Conservation (phyloP, 2,888 invertebrate genomes). For the Acheta domesticus region DNA sequence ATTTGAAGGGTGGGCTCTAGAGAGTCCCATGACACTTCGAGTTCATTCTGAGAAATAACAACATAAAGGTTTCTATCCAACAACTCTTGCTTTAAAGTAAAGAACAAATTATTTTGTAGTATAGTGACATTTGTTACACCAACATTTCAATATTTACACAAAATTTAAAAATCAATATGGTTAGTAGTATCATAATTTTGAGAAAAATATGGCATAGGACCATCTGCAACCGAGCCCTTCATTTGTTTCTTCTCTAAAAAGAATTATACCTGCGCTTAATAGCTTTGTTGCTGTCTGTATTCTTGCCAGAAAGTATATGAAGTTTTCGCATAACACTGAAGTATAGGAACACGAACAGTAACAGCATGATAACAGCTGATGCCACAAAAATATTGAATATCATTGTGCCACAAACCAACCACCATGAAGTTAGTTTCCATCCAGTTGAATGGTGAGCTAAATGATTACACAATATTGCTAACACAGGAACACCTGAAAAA, state of each 20-base stretch:
- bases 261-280: conserved; percentile 45
- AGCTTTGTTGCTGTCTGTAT: conserved; percentile 45
- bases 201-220: too few species aligned
- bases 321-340: conserved; percentile 62
- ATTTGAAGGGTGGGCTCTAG: too few species aligned
- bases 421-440: conserved; percentile 60
- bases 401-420: conserved; percentile 57
- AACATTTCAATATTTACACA: too few species aligned
- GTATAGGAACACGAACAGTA: conserved; percentile 66
- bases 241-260: neutral
- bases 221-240: neutral
- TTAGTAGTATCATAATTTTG: too few species aligned
- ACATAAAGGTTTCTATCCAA: too few species aligned
- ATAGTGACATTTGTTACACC: too few species aligned
- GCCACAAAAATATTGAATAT: conserved; percentile 64
- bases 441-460: conserved; percentile 63
- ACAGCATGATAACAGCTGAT: conserved; percentile 64
- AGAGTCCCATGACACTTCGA: too few species aligned
- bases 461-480: conserved; percentile 64
- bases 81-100: too few species aligned
- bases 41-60: too few species aligned
- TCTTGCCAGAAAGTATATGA: conserved; percentile 45
- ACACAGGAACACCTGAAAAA: conserved; percentile 59
- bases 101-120: too few species aligned
- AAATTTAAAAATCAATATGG: too few species aligned